Base-by-base conservation (phyloP, 2,888 invertebrate species). In the Therioaphis trifolii region DNA sequence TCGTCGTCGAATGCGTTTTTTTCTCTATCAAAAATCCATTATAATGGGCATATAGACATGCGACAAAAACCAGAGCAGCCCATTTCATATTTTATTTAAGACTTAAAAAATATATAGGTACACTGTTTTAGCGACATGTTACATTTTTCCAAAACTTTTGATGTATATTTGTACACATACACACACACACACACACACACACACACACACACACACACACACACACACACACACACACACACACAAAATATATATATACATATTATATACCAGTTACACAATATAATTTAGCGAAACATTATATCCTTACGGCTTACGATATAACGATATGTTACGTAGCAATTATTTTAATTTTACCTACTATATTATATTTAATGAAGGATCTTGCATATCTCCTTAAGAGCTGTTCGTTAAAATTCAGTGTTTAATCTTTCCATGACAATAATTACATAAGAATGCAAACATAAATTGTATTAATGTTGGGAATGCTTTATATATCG, bases 1-100 rank as follows among this genome's bases (percentile, higher is more conserved):
- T 82, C 72, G 82, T 82, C 72, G 63, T 66, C 46, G 58, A 63
- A 63, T 74, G 71, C 52, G 35, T 74, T 78, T 66, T 27, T 49
- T 29, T 63, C 63, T 66, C 35, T 29, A 74, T 82, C 74, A 74
- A 82, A 82, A 82, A 74, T 52, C 82, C 72, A 82, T 82, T 72
- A 82, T 74, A 82, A 82, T 40, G 74, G 63, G 52, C 29, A 63
- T 52, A 82, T 46, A 24, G 27, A 46, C 80, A 72, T 61, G 72
- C 72, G 72, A 80, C 74, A 66, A 82, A 74, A 82, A 74, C 63
- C 61, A 49, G 46, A 61, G 40, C 63, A 52, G 43, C 72, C 49
- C 63, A 63, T 66, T 82, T 72, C n/a, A 66, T 72, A 74, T 74
- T 82, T 82, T 74, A 74, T 82, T 82, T 63, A 63, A 49, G 52